Percentiles rank a stretch among this genome's conserved stretches.
These are phyloP conservation scores for Bombus cullumanus DNA, from an alignment of 1,140 invertebrate genomes.

Conservation along the genomic window DNA sequence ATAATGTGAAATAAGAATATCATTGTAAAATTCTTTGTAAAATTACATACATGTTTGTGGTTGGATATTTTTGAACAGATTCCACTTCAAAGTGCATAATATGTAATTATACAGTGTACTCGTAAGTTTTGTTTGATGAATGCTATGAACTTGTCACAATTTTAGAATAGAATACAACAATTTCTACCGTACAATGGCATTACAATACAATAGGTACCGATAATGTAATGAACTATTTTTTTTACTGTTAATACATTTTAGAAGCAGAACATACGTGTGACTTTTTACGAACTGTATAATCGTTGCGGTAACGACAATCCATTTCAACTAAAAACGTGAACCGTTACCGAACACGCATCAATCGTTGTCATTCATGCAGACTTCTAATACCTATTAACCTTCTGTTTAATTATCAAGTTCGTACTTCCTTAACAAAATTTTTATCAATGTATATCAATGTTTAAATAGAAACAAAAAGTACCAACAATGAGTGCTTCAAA, in stretches of 20 bases:
- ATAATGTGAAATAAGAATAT: conserved; percentile 1
- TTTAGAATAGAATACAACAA: not conserved
- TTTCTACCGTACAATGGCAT: not conserved
- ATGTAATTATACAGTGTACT: conserved; percentile 28
- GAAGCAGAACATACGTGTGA: not conserved
- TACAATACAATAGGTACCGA: not conserved
- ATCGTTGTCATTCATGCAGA: not conserved
- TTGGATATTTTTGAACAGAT: conserved; percentile 65
- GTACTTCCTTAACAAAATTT: not conserved
- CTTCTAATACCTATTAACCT: not conserved
- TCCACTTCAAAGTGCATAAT: conserved; percentile 71
- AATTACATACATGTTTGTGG: conserved; percentile 74
- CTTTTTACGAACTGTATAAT: conserved; percentile 25
- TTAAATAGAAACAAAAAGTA: conserved; percentile 38
- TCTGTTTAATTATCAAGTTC: not conserved
- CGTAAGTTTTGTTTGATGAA: conserved; percentile 20
- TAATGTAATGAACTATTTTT: not conserved
- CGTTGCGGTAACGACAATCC: conserved; percentile 11
- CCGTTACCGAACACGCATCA: not conserved
- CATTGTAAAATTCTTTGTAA: not conserved
- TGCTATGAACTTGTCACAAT: conserved; percentile 25
- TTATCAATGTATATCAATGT: not conserved
- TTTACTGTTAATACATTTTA: conserved; percentile 32
- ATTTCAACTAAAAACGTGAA: conserved; percentile 32
- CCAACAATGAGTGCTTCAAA: conserved; percentile 22